Evolutionary conservation across 2,797 vertebrate species (phyloP).

Genomic region (Pteronotus mesoamericanus): DNA sequence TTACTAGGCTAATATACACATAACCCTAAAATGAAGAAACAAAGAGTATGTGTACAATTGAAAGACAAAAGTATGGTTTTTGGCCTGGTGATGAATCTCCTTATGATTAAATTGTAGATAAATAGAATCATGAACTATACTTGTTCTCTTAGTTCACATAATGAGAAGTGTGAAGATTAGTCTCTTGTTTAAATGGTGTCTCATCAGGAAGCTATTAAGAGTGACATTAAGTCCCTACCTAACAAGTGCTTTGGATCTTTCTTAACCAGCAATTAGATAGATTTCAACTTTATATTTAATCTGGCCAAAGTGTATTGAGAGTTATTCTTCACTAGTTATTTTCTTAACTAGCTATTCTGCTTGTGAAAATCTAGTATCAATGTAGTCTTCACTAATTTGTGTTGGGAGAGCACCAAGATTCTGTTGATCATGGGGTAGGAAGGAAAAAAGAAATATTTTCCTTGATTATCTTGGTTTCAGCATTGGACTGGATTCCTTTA

Average conservation of each 20-base stretch:
- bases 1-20: background rate
- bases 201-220: background rate
- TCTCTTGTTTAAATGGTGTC: background rate
- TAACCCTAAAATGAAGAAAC: conserved; percentile 41
- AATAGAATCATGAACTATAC: background rate
- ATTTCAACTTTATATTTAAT: background rate
- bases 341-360: background rate
- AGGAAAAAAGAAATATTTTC: background rate
- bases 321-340: background rate
- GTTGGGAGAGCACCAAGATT: background rate
- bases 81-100: background rate
- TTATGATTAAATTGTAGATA: background rate
- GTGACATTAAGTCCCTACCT: background rate
- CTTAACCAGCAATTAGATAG: background rate
- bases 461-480: background rate
- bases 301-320: background rate
- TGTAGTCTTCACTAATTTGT: background rate
- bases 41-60: background rate
- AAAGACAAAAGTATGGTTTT: background rate
- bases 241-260: background rate
- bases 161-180: background rate
- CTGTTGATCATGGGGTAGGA: background rate
- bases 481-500: background rate
- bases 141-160: conserved; percentile 33
- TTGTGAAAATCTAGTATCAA: background rate